phyloP scores from a whole-genome alignment of 1,140 invertebrate genomes.

The Bacillus rossius region DNA sequence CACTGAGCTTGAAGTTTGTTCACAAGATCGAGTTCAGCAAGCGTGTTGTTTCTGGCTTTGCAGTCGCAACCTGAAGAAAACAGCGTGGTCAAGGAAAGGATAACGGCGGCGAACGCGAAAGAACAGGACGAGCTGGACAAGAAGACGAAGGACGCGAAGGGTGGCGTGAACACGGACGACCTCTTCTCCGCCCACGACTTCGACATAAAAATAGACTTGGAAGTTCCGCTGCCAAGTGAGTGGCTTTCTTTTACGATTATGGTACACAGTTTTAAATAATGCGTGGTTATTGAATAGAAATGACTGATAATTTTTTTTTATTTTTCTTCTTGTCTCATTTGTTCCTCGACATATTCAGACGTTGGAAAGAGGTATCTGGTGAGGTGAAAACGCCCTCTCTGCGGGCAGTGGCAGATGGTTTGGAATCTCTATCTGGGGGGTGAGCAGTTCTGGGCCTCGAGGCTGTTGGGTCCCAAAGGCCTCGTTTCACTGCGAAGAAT shows the following conservation, averaged over 20 bases:
- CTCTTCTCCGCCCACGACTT: conserved; percentile 94
- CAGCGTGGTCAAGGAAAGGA: too few species aligned
- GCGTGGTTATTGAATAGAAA: neutral
- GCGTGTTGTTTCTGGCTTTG: too few species aligned
- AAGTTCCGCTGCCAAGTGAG: conserved; percentile 75
- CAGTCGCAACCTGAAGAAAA: too few species aligned
- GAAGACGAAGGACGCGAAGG: conserved; percentile 25
- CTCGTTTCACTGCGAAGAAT: too few species aligned
- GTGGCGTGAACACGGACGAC: conserved; percentile 45
- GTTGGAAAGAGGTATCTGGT: too few species aligned
- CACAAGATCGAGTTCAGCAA: too few species aligned
- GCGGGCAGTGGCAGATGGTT: too few species aligned
- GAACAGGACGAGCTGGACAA: conserved; percentile 39
- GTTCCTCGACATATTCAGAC: too few species aligned
- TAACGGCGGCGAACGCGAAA: conserved; percentile 3
- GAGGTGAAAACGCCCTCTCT: too few species aligned
- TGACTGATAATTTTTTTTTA: neutral
- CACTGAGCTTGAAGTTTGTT: too few species aligned
- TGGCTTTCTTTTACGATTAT: too few species aligned
- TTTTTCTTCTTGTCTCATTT: neutral
- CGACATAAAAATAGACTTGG: conserved; percentile 92
- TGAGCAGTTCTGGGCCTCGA: neutral
- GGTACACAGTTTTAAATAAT: neutral
- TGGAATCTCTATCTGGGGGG: neutral
- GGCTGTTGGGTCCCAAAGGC: too few species aligned